A percentile compares a stretch with the other conserved stretches of the same genome.
phyloP scores from a whole-genome alignment of 2,797 vertebrate genomes.

The Discoglossus pictus region DNA sequence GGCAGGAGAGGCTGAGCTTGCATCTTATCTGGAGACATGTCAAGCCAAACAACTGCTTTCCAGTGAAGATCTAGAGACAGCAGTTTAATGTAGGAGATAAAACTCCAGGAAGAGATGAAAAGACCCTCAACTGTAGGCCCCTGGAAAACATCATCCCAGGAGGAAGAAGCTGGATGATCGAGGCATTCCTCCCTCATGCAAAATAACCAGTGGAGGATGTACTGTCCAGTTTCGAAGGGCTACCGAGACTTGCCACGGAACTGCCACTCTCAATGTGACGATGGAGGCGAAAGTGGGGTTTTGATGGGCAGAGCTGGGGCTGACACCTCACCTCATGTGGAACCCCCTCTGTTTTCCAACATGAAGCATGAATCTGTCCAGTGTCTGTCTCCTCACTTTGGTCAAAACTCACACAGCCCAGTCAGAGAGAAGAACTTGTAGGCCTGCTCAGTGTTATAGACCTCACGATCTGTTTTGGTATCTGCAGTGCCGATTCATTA shows the following conservation, averaged over 20 bases:
- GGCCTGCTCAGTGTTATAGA: constrained; percentile 45
- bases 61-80: constrained; percentile 93
- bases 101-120: constrained; percentile 51
- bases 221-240: constrained; percentile 72
- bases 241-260: constrained; percentile 64
- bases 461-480: constrained; percentile 31
- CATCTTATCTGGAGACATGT: constrained; percentile 79
- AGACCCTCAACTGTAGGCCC: constrained; percentile 12
- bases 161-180: constrained; percentile 49
- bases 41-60: constrained; percentile 72
- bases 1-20: constrained; percentile 84
- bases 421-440: constrained; percentile 2
- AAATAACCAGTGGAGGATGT: constrained; percentile 63
- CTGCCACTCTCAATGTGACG: neutral
- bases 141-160: constrained; percentile 23
- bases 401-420: constrained; percentile 51
- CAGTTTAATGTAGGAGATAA: constrained; percentile 78
- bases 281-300: constrained; percentile 8
- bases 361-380: constrained; percentile 78
- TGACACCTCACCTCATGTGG: constrained; percentile 17
- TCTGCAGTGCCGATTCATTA: constrained; percentile 28
- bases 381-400: constrained; percentile 70
- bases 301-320: constrained; percentile 15
- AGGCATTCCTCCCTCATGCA: constrained; percentile 55
- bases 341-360: constrained; percentile 60